Percentiles rank a stretch among this genome's conserved stretches.
phyloP scores from a whole-genome alignment of 2,888 invertebrate genomes.

The Sussaba pulchella region DNA sequence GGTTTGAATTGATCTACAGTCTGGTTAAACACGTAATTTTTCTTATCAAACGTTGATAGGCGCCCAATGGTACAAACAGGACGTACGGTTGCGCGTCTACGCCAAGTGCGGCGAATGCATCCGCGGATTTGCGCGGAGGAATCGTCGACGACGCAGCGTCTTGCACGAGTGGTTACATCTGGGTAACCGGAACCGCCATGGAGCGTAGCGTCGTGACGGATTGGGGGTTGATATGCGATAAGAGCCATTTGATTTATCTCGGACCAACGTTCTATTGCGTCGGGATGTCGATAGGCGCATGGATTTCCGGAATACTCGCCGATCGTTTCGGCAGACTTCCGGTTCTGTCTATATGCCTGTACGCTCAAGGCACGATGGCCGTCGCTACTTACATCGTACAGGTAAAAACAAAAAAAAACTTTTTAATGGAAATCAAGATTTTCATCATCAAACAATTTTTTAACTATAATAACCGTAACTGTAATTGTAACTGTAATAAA shows the following conservation, averaged over 20 bases:
- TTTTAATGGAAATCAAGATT: no score
- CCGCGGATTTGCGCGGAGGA: slow-evolving; percentile 25
- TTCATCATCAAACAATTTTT: no score
- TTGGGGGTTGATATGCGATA: slow-evolving; percentile 84
- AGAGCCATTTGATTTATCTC: slow-evolving; percentile 78
- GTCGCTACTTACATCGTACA: slow-evolving; percentile 79
- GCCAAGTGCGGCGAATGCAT: slow-evolving; percentile 41
- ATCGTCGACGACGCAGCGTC: slow-evolving; percentile 39
- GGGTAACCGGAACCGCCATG: slow-evolving; percentile 73
- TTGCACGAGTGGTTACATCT: slow-evolving; percentile 73
- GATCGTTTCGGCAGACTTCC: slow-evolving; percentile 84
- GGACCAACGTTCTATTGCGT: slow-evolving; percentile 82
- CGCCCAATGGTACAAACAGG: slow-evolving; percentile 67
- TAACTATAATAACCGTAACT: no score
- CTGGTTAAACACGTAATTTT: no score
- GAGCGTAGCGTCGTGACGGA: slow-evolving; percentile 79
- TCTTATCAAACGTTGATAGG: slow-evolving; percentile 52
- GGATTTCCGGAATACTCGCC: slow-evolving; percentile 82
- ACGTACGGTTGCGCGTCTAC: slow-evolving; percentile 71
- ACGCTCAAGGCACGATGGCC: slow-evolving; percentile 82
- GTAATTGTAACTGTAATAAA: no score
- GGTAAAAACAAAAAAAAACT: slow-evolving; percentile 74
- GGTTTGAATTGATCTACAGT: no score
- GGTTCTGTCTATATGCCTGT: slow-evolving; percentile 83
- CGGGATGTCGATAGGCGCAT: slow-evolving; percentile 83